Conservation (phyloP, 2,888 invertebrate species). For the Oegoconia quadripuncta region DNA sequence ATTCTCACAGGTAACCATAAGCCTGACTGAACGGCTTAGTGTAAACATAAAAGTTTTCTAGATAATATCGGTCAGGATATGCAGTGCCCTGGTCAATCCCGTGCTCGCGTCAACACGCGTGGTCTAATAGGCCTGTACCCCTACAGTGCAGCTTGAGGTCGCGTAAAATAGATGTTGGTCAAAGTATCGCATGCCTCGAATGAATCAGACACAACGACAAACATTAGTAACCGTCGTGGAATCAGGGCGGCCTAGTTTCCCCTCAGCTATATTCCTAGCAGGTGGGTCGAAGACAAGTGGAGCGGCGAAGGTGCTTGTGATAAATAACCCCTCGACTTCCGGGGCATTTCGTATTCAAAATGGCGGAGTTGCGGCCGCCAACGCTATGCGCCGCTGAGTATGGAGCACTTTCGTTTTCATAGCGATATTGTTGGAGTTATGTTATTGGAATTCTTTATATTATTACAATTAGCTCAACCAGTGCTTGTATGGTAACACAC, state of each 20-base stretch:
- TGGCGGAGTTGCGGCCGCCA: slow-evolving; percentile 34
- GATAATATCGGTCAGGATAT: too few relatives aligned
- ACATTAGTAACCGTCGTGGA: not conserved
- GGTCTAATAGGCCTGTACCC: too few relatives aligned
- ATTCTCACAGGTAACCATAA: too few relatives aligned
- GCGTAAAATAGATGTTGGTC: too few relatives aligned
- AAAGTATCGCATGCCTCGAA: not conserved
- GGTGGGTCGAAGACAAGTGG: slow-evolving; percentile 51
- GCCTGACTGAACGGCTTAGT: too few relatives aligned
- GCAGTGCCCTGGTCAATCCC: too few relatives aligned
- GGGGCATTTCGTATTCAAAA: slow-evolving; percentile 46
- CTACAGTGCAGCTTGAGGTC: too few relatives aligned
- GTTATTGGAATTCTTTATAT: too few relatives aligned
- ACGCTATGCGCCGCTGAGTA: slow-evolving; percentile 18
- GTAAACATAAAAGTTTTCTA: too few relatives aligned
- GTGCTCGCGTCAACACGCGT: too few relatives aligned
- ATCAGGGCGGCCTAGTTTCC: slow-evolving; percentile 1
- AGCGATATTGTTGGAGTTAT: slow-evolving; percentile 1
- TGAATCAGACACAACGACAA: not conserved
- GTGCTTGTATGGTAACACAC: too few relatives aligned
- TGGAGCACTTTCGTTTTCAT: slow-evolving; percentile 24
- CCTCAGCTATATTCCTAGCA: slow-evolving; percentile 34
- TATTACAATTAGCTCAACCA: too few relatives aligned
- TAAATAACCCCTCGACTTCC: slow-evolving; percentile 59
- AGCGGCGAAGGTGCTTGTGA: slow-evolving; percentile 51